These are phyloP conservation scores for Drosophila parvula DNA, from an alignment of 1,140 invertebrate species.

Conservation along the genomic window DNA sequence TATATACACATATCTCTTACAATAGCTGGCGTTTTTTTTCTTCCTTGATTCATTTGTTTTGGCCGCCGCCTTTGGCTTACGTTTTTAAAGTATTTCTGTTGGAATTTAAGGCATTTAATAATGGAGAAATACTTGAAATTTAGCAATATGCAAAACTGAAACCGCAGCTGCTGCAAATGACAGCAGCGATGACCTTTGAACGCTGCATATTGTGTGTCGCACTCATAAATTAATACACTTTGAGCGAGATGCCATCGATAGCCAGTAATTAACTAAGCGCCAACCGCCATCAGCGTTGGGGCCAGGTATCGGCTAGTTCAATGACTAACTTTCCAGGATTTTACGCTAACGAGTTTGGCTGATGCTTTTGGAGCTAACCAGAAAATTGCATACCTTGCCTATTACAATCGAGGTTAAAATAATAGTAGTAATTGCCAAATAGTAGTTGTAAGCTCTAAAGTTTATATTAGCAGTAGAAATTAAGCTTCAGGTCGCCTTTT, in stretches of 20 bases:
- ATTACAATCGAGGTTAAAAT: neutral
- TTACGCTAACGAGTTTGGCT: conserved; percentile 26
- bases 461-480: accelerated
- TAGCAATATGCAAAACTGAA: neutral
- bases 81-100: conserved; percentile 10
- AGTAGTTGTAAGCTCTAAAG: neutral
- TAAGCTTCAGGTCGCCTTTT: neutral
- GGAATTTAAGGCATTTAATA: conserved; percentile 13
- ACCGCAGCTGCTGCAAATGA: conserved; percentile 36
- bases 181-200: conserved; percentile 31
- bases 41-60: conserved; percentile 8
- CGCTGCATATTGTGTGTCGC: conserved; percentile 15
- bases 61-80: conserved; percentile 24
- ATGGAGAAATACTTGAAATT: neutral
- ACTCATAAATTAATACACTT: conserved; percentile 70
- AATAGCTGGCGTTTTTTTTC: neutral
- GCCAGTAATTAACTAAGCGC: conserved; percentile 71
- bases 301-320: conserved; percentile 20
- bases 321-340: conserved; percentile 40
- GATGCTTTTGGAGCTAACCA: neutral
- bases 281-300: conserved; percentile 27
- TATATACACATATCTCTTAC: conserved; percentile 15
- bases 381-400: neutral
- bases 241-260: conserved; percentile 45
- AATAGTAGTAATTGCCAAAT: neutral